Conservation (phyloP, 2,888 invertebrate species). For the Lepidocyrtoides sp. region DNA sequence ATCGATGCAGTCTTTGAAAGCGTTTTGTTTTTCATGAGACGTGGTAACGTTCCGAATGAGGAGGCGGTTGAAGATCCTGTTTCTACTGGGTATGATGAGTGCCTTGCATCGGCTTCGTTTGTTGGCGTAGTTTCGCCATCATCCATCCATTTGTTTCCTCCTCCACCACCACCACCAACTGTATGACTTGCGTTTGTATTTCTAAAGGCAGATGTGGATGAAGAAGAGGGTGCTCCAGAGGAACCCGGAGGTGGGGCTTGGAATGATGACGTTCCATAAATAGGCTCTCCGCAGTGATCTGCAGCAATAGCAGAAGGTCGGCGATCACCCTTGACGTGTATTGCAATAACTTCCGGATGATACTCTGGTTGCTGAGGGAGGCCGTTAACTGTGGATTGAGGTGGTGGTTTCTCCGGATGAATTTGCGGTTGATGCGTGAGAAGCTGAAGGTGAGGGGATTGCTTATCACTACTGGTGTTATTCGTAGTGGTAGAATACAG, state of each 20-base stretch:
- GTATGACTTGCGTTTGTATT: conserved; percentile 7
- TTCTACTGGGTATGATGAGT: conserved; percentile 21
- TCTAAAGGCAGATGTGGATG: conserved; percentile 27
- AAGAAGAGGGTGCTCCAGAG: conserved; percentile 9
- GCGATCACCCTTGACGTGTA: conserved; percentile 86
- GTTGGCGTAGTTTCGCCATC: conserved; percentile 97
- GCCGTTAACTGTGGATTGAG: conserved; percentile 40
- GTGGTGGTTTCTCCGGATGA: conserved; percentile 70
- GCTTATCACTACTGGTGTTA: conserved; percentile 33
- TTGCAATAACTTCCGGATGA: conserved; percentile 87
- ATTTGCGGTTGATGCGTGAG: conserved; percentile 84
- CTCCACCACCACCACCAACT: too few species aligned
- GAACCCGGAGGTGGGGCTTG: conserved; percentile 72
- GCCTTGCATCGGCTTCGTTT: conserved; percentile 89
- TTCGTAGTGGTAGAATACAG: conserved; percentile 4
- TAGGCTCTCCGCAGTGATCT: conserved; percentile 83
- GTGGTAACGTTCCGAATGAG: conserved; percentile 90
- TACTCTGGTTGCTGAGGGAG: conserved; percentile 83
- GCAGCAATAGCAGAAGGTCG: conserved; percentile 82
- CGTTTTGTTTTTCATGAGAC: conserved; percentile 94
- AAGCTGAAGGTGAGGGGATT: conserved; percentile 64
- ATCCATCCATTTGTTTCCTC: conserved; percentile 90
- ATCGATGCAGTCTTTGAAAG: conserved; percentile 87
- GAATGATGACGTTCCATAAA: conserved; percentile 85
- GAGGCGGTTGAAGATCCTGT: conserved; percentile 43